Evolutionary conservation across 2,888 invertebrate species (phyloP), one percentile per base, ranked within the genome.

Genomic region (Liopterus haemorrhoidalis): DNA sequence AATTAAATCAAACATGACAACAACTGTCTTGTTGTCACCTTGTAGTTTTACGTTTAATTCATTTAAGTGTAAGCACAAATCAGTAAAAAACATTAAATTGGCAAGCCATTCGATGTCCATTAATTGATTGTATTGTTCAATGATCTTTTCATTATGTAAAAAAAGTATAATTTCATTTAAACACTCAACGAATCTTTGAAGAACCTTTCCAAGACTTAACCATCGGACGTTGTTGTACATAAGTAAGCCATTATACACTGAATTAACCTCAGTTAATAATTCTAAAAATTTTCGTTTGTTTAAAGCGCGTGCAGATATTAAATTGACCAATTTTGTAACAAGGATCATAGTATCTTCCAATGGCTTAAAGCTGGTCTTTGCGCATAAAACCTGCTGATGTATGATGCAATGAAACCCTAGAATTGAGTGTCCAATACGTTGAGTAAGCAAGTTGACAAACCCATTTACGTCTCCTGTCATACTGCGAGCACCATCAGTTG

Each of bases 201-300:
- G 53, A 51, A 59, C 54, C 39, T 54, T 54, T 46, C 57, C 57
- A 40, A 52, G 52, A 50, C 55, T 57, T 52, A 59, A 50, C 55
- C 55, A 59, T 38, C 55, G 54, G 51, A 46, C 44, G 46, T 51
- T 56, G 49, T 53, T 53, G 37, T 53, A 57, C 54, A 54, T 59
- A 48, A 59, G 54, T 52, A 54, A 52, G 49, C 54, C 54, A 52
- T 53, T 55, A 46, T 54, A 57, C 50, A 54, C 51, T 20, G 56
- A 58, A 50, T 54, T 54, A 45, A 58, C 57, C 53, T 59, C 57
- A 46, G 52, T 51, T 51, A 57, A 54, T 51, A 58, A 55, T 49
- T 49, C 53, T 46, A 50, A 51, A 49, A 57, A 59, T 42, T 56
- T 52, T 54, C 56, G 51, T 36, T 57, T 57, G 51, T 57, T 56